Evolutionary conservation across 2,113 vertebrate genomes (phyloP), one percentile per base, ranked within the genome.

Genomic region (Symphodus melops): DNA sequence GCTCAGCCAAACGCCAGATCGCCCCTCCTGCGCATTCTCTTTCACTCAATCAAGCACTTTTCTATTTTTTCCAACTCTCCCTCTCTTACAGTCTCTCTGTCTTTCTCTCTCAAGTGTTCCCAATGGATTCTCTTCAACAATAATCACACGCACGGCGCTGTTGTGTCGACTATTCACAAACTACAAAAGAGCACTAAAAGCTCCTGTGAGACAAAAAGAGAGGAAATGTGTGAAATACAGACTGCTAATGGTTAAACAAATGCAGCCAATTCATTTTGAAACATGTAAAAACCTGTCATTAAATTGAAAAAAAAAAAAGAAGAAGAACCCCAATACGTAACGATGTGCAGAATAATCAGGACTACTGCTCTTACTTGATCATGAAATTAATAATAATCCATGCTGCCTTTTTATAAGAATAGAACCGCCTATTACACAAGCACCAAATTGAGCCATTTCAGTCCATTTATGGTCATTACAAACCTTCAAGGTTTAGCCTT

Each of bases 71-170:
- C 46, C 12, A 11, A 25, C 44, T 0, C 23, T 20, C 19, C 25
- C 53, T 41, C 36, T 23, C 28, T 42, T 58, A 4, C 58, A 46
- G 19, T 58, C 55, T 2, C 46, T 57, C 67, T 72, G 37, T 72
- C 64, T 75, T 23, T 78, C 46, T 68, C 67, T 79, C 69, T 82
- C 49, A 79, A 85, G 87, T 81, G 82, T 66, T 84, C 78, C 83
- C 69, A 69, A 20, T 54, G 58, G 63, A 13, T 20, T 21, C 74
- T 58, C 68, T 85, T 60, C 62, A 76, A 57, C 72, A 69, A 8
- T 66, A 80, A 77, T 58, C 58, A 81, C 67, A 74, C 68, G 49
- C 71, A 64, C 39, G 64, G 61, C 73, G 71, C 63, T 53, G 62
- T 58, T 25, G 60, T 64, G 53, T 48, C 4, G 58, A 79, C 65